Conservation (phyloP, 2,888 invertebrate species). For the Prosapia bicincta region DNA sequence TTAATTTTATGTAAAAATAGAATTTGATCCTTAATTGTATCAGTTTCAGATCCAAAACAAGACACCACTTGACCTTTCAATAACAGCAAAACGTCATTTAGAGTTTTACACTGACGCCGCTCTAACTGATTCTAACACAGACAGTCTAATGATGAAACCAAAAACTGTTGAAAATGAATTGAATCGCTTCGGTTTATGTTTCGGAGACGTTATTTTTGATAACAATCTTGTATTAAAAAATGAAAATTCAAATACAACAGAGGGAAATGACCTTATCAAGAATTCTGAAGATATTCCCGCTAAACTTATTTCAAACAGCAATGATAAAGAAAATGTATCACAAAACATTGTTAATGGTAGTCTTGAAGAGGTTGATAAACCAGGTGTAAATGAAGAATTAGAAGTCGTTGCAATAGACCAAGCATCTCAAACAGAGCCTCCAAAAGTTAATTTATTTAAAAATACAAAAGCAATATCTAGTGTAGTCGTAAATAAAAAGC, state of each 20-base stretch:
- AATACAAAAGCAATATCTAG: not conserved
- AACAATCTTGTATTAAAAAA: conserved; percentile 16
- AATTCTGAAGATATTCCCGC: not conserved
- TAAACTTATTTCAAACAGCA: no score
- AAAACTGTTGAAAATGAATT: not conserved
- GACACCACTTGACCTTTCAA: not conserved
- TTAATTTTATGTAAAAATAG: no score
- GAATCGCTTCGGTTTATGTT: conserved; percentile 13
- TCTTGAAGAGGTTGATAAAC: not conserved
- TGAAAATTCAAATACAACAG: not conserved
- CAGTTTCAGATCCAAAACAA: not conserved
- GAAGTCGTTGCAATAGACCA: conserved; percentile 16
- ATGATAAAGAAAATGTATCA: conserved; percentile 4
- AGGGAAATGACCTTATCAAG: not conserved
- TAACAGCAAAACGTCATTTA: not conserved
- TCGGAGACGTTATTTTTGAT: conserved; percentile 25
- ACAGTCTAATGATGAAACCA: not conserved
- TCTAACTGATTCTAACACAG: not conserved
- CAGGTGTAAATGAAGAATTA: not conserved
- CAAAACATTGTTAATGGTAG: not conserved
- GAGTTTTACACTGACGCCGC: not conserved
- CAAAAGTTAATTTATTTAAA: not conserved
- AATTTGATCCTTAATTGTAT: no score
- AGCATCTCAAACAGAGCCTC: conserved; percentile 26
- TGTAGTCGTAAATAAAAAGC: not conserved